Conservation (phyloP, 2,888 invertebrate species). For the Mayetiola destructor region DNA sequence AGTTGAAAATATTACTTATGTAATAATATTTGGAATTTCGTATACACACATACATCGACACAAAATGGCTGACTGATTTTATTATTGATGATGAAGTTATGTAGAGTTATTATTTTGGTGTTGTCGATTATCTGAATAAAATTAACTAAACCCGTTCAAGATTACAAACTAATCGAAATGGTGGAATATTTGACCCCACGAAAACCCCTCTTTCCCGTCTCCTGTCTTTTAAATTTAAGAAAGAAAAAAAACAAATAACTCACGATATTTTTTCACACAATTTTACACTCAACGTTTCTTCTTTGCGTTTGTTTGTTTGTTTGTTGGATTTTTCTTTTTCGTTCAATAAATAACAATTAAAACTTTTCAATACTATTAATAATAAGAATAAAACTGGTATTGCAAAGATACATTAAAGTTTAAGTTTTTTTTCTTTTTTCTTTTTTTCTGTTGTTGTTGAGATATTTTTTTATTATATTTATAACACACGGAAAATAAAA, state of each 20-base stretch:
- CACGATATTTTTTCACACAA: too few species aligned
- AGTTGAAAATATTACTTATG: neutral
- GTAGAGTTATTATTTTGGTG: neutral
- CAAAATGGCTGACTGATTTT: conserved; percentile 11
- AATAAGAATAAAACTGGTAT: conserved; percentile 1
- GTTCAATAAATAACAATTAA: neutral
- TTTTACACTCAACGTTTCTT: too few species aligned
- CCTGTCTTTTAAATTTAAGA: neutral
- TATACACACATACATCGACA: conserved; percentile 6
- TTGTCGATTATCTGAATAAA: too few species aligned
- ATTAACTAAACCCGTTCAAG: too few species aligned
- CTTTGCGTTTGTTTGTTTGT: too few species aligned
- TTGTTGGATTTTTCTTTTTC: neutral
- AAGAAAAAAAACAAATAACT: neutral
- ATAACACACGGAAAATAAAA: too few species aligned
- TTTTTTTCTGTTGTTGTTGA: too few species aligned
- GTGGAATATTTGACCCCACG: neutral
- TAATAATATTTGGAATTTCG: neutral
- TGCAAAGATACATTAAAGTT: too few species aligned
- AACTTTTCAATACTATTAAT: neutral
- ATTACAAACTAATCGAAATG: too few species aligned
- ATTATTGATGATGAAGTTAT: conserved; percentile 1
- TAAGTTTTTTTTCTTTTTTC: too few species aligned
- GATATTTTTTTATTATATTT: too few species aligned
- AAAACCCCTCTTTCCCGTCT: neutral